Percentiles rank a stretch among this genome's conserved stretches.
Evolutionary conservation across 2,113 vertebrate genomes (phyloP).

Genomic region (Mionectes macconnelli): DNA sequence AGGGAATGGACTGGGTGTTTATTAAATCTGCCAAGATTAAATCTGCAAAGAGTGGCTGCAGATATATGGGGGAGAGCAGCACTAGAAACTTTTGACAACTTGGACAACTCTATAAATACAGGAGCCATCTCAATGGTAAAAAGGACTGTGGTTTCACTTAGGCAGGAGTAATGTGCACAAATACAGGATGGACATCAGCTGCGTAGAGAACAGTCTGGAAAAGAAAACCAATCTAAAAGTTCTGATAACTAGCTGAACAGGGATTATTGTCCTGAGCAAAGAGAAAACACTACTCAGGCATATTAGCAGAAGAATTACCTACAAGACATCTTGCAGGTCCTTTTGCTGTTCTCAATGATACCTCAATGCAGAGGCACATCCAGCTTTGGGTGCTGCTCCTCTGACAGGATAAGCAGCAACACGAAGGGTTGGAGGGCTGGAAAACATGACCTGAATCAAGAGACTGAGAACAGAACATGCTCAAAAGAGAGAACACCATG

Average conservation of each 20-base stretch:
- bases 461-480: neutral
- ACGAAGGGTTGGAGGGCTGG: neutral
- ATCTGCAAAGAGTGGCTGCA: conserved; percentile 16
- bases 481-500: neutral
- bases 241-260: neutral
- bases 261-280: neutral
- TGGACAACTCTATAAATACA: conserved; percentile 44
- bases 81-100: conserved; percentile 50
- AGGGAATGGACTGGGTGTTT: conserved; percentile 38
- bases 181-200: neutral
- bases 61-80: neutral
- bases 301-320: neutral
- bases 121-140: neutral
- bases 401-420: neutral
- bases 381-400: neutral
- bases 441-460: neutral
- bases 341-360: neutral
- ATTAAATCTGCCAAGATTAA: conserved; percentile 63
- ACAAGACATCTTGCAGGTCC: neutral
- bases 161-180: neutral
- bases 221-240: neutral
- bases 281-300: neutral
- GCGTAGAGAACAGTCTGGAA: neutral
- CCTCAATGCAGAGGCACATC: neutral
- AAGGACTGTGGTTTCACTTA: neutral